These are phyloP conservation scores for Paraescarpia echinospica DNA, from an alignment of 1,140 invertebrate genomes.

Conservation along the genomic window DNA sequence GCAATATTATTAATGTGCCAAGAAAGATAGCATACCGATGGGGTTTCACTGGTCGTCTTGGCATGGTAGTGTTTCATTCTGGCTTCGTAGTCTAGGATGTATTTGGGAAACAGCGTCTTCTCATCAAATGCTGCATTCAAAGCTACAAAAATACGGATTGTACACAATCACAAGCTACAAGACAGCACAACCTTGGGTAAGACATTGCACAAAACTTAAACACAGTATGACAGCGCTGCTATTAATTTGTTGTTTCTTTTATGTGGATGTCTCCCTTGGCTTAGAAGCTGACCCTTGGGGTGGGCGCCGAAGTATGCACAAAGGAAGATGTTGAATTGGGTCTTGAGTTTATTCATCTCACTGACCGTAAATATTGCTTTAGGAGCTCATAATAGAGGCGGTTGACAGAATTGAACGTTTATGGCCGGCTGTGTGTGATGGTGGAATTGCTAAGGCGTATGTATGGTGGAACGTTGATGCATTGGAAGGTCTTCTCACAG, in stretches of 20 bases:
- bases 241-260: not conserved
- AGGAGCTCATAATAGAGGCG: too few species aligned
- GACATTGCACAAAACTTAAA: not conserved
- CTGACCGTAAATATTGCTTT: too few species aligned
- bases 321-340: too few species aligned
- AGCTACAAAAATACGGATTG: slow-evolving; percentile 37
- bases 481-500: too few species aligned
- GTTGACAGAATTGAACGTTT: too few species aligned
- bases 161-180: not conserved
- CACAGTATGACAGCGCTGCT: not conserved
- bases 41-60: not conserved
- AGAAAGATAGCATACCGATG: not conserved
- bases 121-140: slow-evolving; percentile 56
- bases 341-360: too few species aligned
- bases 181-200: not conserved
- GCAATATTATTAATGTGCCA: not conserved
- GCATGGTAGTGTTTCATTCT: slow-evolving; percentile 42
- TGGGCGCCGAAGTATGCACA: too few species aligned
- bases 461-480: too few species aligned
- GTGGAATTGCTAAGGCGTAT: too few species aligned
- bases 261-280: too few species aligned
- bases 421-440: too few species aligned
- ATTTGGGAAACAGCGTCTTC: slow-evolving; percentile 56
- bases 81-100: slow-evolving; percentile 56
- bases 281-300: too few species aligned